Evolutionary conservation across 2,797 vertebrate species (phyloP).

Genomic region (Megalops cyprinoides): DNA sequence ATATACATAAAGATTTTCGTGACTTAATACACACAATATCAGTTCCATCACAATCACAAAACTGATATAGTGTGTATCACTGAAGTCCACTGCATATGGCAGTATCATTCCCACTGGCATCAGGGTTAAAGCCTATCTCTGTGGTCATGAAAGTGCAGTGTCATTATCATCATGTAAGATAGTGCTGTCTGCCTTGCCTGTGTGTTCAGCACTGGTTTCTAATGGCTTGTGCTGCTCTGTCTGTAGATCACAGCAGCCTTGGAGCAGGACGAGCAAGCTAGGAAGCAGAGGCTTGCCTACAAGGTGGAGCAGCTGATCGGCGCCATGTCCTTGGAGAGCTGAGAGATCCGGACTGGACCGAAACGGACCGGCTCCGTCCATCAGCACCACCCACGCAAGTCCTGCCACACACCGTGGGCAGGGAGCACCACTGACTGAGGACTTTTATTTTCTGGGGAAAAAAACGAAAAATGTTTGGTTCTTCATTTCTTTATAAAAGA

Average conservation of each 20-base stretch:
- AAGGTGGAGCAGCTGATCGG: constrained; percentile 95
- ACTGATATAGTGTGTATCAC: no score
- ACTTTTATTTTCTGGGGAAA: constrained; percentile 29
- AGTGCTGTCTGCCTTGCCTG: not conserved
- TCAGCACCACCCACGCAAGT: constrained; percentile 45
- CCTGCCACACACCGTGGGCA: constrained; percentile 55
- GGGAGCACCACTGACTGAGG: constrained; percentile 49
- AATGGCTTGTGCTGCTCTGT: constrained; percentile 16
- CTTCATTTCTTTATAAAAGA: constrained; percentile 24
- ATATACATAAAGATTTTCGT: constrained; percentile 33
- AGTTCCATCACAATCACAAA: not conserved
- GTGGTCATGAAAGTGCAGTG: not conserved
- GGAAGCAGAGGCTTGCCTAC: constrained; percentile 90
- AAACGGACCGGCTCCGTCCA: constrained; percentile 44
- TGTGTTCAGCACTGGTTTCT: not conserved
- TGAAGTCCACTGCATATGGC: constrained; percentile 4
- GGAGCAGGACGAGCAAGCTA: constrained; percentile 93
- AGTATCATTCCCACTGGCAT: not conserved
- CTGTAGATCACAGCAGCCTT: constrained; percentile 87
- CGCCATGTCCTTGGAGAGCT: constrained; percentile 96
- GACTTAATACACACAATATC: constrained; percentile 14
- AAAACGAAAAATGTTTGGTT: not conserved
- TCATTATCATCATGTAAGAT: not conserved
- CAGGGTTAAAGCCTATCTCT: not conserved
- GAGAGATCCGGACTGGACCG: constrained; percentile 65